Conservation (phyloP, 2,888 invertebrate genomes). For the Cheilosia variabilis region DNA sequence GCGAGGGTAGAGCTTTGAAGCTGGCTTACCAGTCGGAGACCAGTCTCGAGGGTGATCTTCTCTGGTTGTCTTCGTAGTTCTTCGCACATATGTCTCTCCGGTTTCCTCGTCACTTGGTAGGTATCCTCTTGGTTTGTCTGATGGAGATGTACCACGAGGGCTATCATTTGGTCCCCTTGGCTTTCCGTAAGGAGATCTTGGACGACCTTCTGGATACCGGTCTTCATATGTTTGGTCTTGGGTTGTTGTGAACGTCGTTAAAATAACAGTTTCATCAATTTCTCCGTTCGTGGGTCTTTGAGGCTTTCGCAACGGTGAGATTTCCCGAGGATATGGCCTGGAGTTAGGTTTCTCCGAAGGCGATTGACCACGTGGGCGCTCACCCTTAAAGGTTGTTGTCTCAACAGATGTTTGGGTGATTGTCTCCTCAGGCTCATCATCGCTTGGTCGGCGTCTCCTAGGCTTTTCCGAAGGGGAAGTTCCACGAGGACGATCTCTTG, state of each 20-base stretch:
- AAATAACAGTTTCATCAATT: conserved; percentile 14
- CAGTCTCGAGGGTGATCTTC: conserved; percentile 17
- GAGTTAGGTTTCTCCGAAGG: conserved; percentile 1
- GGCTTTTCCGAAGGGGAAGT: conserved; percentile 55
- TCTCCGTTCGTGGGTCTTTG: not conserved
- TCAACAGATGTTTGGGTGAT: not conserved
- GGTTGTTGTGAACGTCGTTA: conserved; percentile 1
- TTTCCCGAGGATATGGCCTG: not conserved
- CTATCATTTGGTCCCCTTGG: not conserved
- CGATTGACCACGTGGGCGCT: conserved; percentile 6
- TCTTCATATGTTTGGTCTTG: not conserved
- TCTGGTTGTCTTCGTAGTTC: conserved; percentile 2
- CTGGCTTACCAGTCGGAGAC: conserved; percentile 31
- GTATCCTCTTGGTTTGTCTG: conserved; percentile 38
- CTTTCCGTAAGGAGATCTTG: conserved; percentile 32
- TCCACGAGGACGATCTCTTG: conserved; percentile 26
- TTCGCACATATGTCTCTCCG: conserved; percentile 6
- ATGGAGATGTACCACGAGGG: conserved; percentile 47
- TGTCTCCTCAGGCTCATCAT: conserved; percentile 43
- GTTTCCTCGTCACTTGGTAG: conserved; percentile 46
- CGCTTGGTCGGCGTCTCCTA: conserved; percentile 24
- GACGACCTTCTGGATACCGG: conserved; percentile 1
- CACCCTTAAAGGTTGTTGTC: not conserved
- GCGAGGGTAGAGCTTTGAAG: conserved; percentile 1
- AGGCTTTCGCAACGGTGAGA: conserved; percentile 3